Evolutionary conservation across 2,888 invertebrate genomes (phyloP), one percentile per base, ranked within the genome.

Genomic region (Disparrhopalites patrizii): DNA sequence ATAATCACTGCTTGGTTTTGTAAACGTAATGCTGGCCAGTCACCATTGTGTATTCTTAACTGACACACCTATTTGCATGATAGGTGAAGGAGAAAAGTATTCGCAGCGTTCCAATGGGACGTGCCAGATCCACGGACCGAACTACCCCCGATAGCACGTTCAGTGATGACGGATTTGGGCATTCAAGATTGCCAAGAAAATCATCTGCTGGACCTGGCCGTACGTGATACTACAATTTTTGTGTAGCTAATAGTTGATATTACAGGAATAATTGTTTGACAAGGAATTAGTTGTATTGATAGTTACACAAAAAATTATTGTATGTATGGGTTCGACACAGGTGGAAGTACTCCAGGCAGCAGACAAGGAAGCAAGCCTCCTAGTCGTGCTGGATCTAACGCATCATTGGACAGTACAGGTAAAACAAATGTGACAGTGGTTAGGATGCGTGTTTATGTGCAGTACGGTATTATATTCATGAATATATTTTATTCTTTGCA

Each of bases 41-140:
- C 25, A 23, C 3, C 5, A 18, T 7, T 7, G 25, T 36, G 10
- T 36, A n/a, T 36, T 10, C 38, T 36, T 36, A 13, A 36, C 10
- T 36, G 10, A n/a, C 38, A n/a, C 10, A 36, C 15, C 15, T n/a
- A n/a, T n/a, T n/a, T n/a, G 28, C n/a, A 7, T 33, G 1, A n/a
- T 82, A 95, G 94, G 92, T 95, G 68, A 87, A 94, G 77, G 96
- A 96, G 82, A 87, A 94, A 77, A 94, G 94, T 50, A 89, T 86
- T 68, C 86, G 93, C 76, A 94, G 94, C 65, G 89, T 93, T 73
- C 94, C 95, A 54, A 94, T 96, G 94, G 74, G 74, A 36, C 81
- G 83, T 55, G 78, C 73, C 30, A 73, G 77, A 20, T 90, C 91
- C 70, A 91, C 90, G 38, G 91, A 91, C 54, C 70, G 74, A 62